phyloP scores from a whole-genome alignment of 2,113 vertebrate species.

The Sapajus apella region DNA sequence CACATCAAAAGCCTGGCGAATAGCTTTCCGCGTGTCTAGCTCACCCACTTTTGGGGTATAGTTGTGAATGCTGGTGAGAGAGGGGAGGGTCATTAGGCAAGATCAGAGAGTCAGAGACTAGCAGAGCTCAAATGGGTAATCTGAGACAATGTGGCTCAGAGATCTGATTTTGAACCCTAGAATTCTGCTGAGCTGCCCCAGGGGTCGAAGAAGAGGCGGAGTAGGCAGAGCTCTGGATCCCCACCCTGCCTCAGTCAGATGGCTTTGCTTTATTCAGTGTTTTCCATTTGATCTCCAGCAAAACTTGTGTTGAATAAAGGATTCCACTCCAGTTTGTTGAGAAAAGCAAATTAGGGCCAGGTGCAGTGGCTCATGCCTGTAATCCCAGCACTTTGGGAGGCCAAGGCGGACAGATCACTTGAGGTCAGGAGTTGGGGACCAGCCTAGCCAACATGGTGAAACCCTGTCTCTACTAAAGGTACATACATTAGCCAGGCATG shows the following conservation, averaged over 20 bases:
- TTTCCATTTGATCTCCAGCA: slow-evolving; percentile 41
- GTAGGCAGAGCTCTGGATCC: background rate
- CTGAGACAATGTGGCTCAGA: background rate
- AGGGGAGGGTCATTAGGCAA: slow-evolving; percentile 33
- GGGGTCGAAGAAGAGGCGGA: background rate
- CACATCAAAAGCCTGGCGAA: slow-evolving; percentile 97
- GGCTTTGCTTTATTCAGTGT: background rate
- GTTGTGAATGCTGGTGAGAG: slow-evolving; percentile 93
- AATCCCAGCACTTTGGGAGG: no score
- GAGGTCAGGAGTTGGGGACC: no score
- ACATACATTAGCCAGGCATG: no score
- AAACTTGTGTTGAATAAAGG: slow-evolving; percentile 30
- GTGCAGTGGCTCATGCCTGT: no score
- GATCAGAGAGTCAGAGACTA: background rate
- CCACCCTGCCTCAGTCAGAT: background rate
- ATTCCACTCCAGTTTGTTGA: background rate
- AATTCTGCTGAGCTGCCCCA: background rate
- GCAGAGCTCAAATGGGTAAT: background rate
- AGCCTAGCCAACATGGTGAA: no score
- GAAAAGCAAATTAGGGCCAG: no score
- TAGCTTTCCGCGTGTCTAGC: slow-evolving; percentile 95
- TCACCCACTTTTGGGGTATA: slow-evolving; percentile 98
- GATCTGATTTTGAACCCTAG: background rate
- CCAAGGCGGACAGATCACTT: no score
- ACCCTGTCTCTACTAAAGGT: no score